phyloP scores from a whole-genome alignment of 53 echinoderm and acorn worm species.

The Paracentrotus lividus region DNA sequence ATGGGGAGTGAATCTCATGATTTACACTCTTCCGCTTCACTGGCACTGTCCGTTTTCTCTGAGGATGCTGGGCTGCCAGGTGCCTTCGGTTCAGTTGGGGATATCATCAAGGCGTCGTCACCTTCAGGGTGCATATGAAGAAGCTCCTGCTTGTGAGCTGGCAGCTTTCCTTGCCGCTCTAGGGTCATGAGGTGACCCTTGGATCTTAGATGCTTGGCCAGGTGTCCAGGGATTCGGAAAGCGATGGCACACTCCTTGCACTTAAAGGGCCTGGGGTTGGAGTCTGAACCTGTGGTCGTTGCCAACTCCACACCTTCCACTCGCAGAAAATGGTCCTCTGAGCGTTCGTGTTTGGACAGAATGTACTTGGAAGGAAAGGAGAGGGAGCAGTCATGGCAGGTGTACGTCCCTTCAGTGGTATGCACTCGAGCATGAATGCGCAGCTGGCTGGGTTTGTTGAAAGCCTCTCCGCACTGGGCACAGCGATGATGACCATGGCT shows the following conservation, averaged over 20 bases:
- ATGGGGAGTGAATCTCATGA: constrained; percentile 55
- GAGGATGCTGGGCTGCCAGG: constrained; percentile 82
- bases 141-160: constrained; percentile 80
- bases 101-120: constrained; percentile 17
- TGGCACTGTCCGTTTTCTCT: constrained; percentile 95
- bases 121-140: constrained; percentile 71
- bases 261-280: constrained; percentile 96
- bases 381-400: too few species aligned
- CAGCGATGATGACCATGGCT: constrained; percentile 88
- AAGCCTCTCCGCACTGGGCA: constrained; percentile 86
- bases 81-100: constrained; percentile 41
- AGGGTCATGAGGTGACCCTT: constrained; percentile 93
- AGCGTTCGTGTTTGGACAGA: constrained; percentile 95
- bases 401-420: constrained; percentile 93
- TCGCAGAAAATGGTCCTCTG: constrained; percentile 90
- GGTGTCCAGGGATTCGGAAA: constrained; percentile 97
- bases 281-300: constrained; percentile 79
- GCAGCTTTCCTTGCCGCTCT: constrained; percentile 89
- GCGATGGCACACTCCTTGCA: constrained; percentile 98
- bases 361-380: constrained; percentile 82
- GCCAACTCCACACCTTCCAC: constrained; percentile 97
- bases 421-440: constrained; percentile 93
- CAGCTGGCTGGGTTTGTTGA: constrained; percentile 97
- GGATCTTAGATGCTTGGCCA: constrained; percentile 96
- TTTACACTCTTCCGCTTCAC: constrained; percentile 82